These are phyloP conservation scores for Tragulus kanchil DNA, from an alignment of 2,113 vertebrate genomes.

Conservation along the genomic window DNA sequence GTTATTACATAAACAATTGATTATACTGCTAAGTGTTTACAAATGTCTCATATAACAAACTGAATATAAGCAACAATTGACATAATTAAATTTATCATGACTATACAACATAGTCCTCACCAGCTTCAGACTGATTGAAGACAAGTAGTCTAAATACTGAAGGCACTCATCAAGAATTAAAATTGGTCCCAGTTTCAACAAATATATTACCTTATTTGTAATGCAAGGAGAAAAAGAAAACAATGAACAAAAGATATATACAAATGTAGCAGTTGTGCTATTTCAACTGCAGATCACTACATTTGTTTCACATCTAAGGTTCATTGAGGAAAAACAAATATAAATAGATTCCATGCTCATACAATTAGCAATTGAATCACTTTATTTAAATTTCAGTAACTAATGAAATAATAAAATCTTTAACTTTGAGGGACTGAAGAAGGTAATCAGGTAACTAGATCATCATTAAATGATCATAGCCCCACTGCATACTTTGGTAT, in stretches of 20 bases:
- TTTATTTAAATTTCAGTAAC: conserved; percentile 17
- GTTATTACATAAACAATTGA: conserved; percentile 71
- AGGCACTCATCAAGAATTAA: conserved; percentile 70
- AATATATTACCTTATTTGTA: conserved; percentile 19
- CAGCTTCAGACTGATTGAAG: conserved; percentile 65
- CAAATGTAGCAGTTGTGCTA: not conserved
- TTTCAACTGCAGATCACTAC: conserved; percentile 14
- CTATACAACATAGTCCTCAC: conserved; percentile 62
- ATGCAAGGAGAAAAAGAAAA: conserved; percentile 29
- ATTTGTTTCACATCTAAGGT: conserved; percentile 18
- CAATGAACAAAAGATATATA: not conserved
- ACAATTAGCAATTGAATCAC: conserved; percentile 13
- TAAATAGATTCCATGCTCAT: not conserved
- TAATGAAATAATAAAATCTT: not conserved
- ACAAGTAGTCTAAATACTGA: conserved; percentile 64
- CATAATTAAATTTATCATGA: conserved; percentile 74
- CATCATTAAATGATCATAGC: not conserved
- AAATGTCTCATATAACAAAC: conserved; percentile 72
- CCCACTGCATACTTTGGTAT: not conserved
- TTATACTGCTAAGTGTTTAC: conserved; percentile 65
- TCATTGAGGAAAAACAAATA: conserved; percentile 44
- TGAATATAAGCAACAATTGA: conserved; percentile 58
- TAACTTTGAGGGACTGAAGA: not conserved
- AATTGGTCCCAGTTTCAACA: conserved; percentile 59
- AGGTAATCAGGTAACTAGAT: not conserved